A percentile compares a stretch with the other conserved stretches of the same genome.
phyloP scores from a whole-genome alignment of 2,113 vertebrate genomes.

The Emydura subglobosa region DNA sequence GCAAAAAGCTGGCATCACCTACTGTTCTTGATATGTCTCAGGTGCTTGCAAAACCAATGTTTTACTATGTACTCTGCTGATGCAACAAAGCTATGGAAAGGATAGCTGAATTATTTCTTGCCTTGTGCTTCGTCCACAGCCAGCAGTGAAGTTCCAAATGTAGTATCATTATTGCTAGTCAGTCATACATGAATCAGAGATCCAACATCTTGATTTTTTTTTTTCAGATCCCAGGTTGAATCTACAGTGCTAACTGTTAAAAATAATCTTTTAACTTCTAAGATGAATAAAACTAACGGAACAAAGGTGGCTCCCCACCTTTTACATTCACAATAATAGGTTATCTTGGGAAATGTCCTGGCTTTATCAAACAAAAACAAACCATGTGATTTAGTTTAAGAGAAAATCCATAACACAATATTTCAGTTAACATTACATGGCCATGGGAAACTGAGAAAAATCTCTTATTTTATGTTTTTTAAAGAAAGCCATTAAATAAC shows the following conservation, averaged over 20 bases:
- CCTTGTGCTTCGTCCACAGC: not conserved
- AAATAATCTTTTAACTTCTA: not conserved
- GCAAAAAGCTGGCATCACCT: not conserved
- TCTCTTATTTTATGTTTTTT: not conserved
- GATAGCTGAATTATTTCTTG: not conserved
- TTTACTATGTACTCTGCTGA: not conserved
- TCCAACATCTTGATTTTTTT: not conserved
- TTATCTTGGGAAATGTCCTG: conserved; percentile 20
- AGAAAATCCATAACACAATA: conserved; percentile 31
- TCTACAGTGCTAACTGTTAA: not conserved
- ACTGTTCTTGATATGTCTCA: not conserved
- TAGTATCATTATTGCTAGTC: not conserved
- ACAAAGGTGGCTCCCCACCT: conserved; percentile 4
- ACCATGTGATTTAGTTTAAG: conserved; percentile 35
- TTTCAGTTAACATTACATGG: conserved; percentile 37
- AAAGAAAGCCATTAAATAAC: not conserved
- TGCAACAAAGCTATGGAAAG: not conserved
- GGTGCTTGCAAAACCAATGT: not conserved
- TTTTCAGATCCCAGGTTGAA: not conserved
- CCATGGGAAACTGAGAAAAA: conserved; percentile 43
- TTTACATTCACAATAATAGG: conserved; percentile 30
- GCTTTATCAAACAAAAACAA: conserved; percentile 28
- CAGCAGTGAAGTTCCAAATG: not conserved
- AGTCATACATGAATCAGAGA: not conserved
- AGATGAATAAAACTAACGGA: not conserved